phyloP scores from a whole-genome alignment of 2,113 vertebrate species.

The Heloderma charlesbogerti region DNA sequence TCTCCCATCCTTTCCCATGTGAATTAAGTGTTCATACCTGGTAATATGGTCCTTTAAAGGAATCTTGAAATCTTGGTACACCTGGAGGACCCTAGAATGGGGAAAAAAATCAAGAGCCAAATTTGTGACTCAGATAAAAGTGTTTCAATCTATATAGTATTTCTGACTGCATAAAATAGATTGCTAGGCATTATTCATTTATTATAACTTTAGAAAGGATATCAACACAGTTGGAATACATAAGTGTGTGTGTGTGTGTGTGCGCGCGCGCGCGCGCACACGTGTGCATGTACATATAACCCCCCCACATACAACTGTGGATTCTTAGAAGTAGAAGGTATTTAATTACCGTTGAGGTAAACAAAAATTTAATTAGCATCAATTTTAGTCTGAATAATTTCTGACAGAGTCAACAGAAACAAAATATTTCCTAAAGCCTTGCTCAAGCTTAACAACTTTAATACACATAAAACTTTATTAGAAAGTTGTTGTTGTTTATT shows the following conservation, averaged over 20 bases:
- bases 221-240: not conserved
- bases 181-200: not conserved
- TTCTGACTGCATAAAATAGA: not conserved
- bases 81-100: constrained; percentile 74
- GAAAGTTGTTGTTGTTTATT: too few relatives aligned
- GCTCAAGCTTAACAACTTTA: not conserved
- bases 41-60: constrained; percentile 62
- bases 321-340: constrained; percentile 5
- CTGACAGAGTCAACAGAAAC: not conserved
- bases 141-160: constrained; percentile 12
- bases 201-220: not conserved
- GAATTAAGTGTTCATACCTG: constrained; percentile 65
- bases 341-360: not conserved
- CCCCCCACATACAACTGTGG: not conserved
- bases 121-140: not conserved
- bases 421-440: not conserved
- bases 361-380: not conserved
- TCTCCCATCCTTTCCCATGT: not conserved
- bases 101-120: constrained; percentile 31
- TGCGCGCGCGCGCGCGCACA: too few relatives aligned
- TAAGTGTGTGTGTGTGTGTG: not conserved
- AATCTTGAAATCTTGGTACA: constrained; percentile 67
- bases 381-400: not conserved
- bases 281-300: not conserved
- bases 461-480: not conserved